Evolutionary conservation across 2,797 vertebrate genomes (phyloP).

Genomic region (Scarus forsteni): DNA sequence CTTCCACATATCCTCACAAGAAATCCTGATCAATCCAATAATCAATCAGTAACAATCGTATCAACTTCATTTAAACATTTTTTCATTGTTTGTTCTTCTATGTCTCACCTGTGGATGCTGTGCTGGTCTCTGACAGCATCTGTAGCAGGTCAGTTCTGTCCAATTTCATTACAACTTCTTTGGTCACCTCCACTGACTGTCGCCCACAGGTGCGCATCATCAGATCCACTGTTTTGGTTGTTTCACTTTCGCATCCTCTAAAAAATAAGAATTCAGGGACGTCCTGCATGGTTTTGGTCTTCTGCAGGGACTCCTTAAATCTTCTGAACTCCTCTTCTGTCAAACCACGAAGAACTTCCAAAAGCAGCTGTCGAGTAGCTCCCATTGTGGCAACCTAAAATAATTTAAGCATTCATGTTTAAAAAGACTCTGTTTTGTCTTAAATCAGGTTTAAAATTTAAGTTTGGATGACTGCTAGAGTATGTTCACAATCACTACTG

Average conservation of each 20-base stretch:
- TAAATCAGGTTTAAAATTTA: no score
- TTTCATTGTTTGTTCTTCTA: background rate
- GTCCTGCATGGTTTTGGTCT: fast-evolving
- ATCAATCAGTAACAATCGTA: no score
- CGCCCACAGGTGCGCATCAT: background rate
- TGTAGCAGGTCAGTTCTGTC: background rate
- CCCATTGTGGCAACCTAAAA: background rate
- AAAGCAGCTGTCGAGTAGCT: conserved; percentile 9
- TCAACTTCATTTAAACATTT: background rate
- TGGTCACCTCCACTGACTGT: background rate
- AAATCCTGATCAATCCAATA: background rate
- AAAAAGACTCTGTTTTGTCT: no score
- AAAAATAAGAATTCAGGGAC: fast-evolving
- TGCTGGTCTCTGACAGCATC: background rate
- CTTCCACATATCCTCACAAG: background rate
- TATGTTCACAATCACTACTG: no score
- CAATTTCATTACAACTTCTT: background rate
- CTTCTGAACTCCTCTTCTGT: fast-evolving
- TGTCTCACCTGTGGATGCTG: conserved; percentile 1
- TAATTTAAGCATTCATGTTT: background rate
- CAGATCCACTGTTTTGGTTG: background rate
- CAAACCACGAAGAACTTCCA: conserved; percentile 3
- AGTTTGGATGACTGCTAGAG: no score
- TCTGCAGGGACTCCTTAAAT: background rate
- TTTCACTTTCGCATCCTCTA: fast-evolving